Evolutionary conservation across 2,888 invertebrate species (phyloP).

Genomic region (Mimachlamys varia): DNA sequence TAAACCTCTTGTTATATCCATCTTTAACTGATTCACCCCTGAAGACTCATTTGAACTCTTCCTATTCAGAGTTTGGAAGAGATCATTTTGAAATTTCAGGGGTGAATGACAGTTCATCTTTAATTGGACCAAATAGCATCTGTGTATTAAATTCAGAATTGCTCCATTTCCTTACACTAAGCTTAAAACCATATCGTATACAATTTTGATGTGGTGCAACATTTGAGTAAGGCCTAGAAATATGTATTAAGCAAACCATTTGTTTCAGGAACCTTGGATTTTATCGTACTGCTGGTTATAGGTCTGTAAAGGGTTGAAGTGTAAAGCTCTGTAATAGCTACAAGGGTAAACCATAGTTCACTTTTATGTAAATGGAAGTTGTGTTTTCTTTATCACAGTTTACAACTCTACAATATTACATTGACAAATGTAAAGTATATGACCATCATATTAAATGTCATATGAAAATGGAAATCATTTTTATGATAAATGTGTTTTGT

Average conservation of each 20-base stretch:
- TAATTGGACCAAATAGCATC: no score
- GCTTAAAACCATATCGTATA: no score
- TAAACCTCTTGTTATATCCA: no score
- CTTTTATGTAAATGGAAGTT: background rate
- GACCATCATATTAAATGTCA: background rate
- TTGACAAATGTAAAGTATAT: background rate
- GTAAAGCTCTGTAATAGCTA: background rate
- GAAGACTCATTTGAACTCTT: no score
- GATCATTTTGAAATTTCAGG: no score
- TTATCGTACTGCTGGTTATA: no score
- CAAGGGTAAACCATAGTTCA: background rate
- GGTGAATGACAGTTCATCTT: no score
- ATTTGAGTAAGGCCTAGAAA: background rate
- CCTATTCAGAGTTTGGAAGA: no score
- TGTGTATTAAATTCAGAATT: no score
- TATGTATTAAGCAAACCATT: background rate
- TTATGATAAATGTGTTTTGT: conserved; percentile 7
- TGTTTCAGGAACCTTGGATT: background rate
- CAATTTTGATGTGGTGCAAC: background rate
- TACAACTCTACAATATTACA: background rate
- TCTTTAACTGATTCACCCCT: no score
- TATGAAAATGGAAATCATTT: background rate
- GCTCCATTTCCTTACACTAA: no score
- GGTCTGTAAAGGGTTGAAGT: background rate
- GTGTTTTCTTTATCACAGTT: background rate